Evolutionary conservation across 2,888 invertebrate species (phyloP).

Genomic region (Silvanus unidentatus): DNA sequence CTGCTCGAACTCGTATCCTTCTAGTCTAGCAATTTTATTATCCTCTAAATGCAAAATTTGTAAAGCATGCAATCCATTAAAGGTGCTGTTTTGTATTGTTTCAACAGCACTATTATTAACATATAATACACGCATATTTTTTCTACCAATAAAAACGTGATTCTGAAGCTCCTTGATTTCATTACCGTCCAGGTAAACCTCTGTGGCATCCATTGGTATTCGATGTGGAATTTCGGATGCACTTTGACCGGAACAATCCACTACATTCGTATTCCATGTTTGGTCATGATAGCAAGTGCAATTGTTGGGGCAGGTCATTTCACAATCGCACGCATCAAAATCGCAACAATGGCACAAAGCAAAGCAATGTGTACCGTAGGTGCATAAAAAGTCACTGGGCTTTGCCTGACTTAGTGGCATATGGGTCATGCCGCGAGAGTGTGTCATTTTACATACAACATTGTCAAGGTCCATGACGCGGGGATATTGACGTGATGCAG

Average conservation of each 20-base stretch:
- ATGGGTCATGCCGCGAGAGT: constrained; percentile 73
- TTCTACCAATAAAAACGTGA: constrained; percentile 84
- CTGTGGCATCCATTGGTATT: constrained; percentile 92
- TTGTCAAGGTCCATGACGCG: constrained; percentile 83
- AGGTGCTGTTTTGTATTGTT: constrained; percentile 83
- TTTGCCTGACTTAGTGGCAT: constrained; percentile 71
- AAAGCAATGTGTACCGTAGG: constrained; percentile 89
- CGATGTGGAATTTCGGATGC: constrained; percentile 73
- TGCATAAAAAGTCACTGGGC: constrained; percentile 82
- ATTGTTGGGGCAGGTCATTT: constrained; percentile 91
- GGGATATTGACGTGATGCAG: constrained; percentile 75
- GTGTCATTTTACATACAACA: constrained; percentile 81
- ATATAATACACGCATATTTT: constrained; percentile 79
- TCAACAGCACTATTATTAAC: constrained; percentile 81
- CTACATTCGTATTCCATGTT: constrained; percentile 87
- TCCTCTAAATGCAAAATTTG: constrained; percentile 79
- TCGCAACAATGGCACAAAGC: constrained; percentile 94
- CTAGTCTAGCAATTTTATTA: constrained; percentile 71
- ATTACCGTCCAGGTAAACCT: constrained; percentile 88
- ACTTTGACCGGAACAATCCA: constrained; percentile 80
- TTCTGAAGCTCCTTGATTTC: constrained; percentile 76
- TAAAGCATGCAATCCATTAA: constrained; percentile 74
- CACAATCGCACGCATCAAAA: constrained; percentile 93
- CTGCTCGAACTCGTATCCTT: constrained; percentile 81
- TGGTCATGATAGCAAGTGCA: constrained; percentile 94